Conservation (phyloP, 1,140 invertebrate genomes). For the Steinernema khuongi region DNA sequence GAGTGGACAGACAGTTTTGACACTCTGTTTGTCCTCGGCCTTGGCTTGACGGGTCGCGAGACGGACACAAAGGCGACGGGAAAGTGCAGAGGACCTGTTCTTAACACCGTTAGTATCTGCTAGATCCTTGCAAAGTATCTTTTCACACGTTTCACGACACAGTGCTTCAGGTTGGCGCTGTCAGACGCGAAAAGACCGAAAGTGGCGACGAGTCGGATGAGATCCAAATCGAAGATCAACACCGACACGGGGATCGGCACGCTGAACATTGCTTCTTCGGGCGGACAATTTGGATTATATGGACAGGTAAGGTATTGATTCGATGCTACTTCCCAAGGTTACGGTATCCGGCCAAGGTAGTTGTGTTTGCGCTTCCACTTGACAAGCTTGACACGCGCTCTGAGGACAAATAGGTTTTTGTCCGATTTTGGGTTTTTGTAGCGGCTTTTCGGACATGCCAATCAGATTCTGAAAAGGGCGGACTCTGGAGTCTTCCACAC, state of each 20-base stretch:
- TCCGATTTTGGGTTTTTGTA: no score
- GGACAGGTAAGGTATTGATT: background rate
- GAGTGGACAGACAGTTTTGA: background rate
- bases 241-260: background rate
- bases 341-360: no score
- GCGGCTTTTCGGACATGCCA: no score
- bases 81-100: conserved; percentile 5
- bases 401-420: no score
- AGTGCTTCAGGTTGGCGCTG: background rate
- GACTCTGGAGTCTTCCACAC: no score
- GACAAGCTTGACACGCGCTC: no score
- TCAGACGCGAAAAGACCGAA: background rate
- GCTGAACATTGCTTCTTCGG: background rate
- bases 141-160: background rate
- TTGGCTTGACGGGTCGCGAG: background rate
- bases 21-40: background rate
- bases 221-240: background rate
- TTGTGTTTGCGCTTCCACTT: no score
- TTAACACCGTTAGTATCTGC: background rate
- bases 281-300: background rate
- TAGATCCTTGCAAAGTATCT: background rate
- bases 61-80: conserved; percentile 1
- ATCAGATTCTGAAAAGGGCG: no score
- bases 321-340: background rate
- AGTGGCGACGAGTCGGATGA: background rate